Percentiles rank a stretch among this genome's conserved stretches.
Evolutionary conservation across 2,888 invertebrate genomes (phyloP).

Genomic region (Epirrhoe tristata): DNA sequence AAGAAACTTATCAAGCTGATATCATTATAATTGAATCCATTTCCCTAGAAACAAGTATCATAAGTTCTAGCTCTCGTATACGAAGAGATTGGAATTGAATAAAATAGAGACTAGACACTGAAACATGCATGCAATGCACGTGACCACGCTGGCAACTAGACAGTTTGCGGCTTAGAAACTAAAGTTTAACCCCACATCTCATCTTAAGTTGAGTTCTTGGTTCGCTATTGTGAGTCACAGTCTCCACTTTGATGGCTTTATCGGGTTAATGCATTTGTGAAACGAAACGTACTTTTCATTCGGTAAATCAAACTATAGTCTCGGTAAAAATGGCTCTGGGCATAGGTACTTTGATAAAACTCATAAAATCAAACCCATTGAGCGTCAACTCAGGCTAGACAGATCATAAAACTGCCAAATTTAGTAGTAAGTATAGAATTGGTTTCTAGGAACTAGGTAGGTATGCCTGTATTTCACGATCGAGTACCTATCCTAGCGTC

Average conservation of each 20-base stretch:
- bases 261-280: slow-evolving; percentile 4
- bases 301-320: too few relatives aligned
- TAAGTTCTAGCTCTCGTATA: slow-evolving; percentile 42
- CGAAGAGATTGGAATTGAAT: slow-evolving; percentile 47
- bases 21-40: slow-evolving; percentile 32
- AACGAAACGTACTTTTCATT: neutral
- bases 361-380: too few relatives aligned
- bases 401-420: too few relatives aligned
- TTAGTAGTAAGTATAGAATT: too few relatives aligned
- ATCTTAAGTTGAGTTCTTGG: slow-evolving; percentile 39
- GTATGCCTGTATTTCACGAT: too few relatives aligned
- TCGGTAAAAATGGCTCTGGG: too few relatives aligned
- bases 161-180: slow-evolving; percentile 35
- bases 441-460: too few relatives aligned
- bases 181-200: slow-evolving; percentile 41
- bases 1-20: slow-evolving; percentile 21
- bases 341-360: too few relatives aligned
- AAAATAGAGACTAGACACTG: slow-evolving; percentile 44
- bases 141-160: slow-evolving; percentile 39
- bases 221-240: slow-evolving; percentile 31
- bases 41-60: slow-evolving; percentile 37
- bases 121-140: slow-evolving; percentile 43
- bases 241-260: slow-evolving; percentile 16
- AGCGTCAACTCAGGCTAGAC: too few relatives aligned
- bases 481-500: too few relatives aligned